Base-by-base conservation (phyloP, 2,113 vertebrate species). In the Speoplatyrhinus poulsoni region DNA sequence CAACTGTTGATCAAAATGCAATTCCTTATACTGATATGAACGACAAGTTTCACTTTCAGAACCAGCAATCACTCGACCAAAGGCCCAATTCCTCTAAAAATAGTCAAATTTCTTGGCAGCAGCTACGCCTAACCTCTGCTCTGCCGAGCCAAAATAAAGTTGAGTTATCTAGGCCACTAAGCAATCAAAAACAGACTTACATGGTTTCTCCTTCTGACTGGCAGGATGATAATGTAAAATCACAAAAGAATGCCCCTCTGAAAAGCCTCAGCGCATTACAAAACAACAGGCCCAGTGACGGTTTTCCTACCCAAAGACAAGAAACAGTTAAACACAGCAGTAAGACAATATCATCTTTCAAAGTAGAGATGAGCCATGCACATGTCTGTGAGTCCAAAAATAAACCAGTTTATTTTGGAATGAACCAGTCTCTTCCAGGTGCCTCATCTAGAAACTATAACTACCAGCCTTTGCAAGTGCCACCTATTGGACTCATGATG, bases 101-200 rank as follows among this genome's bases (percentile, higher is more conserved):
- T 54, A 80, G 87, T 82, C 87, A 93, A 47, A 79, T 95, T 79
- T 82, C 94, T 66, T 98, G 97, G 97, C 92, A 96, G 80, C 95
- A 95, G 47, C 91, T 92, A 52, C 93, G 92, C 62, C 88, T 93
- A 77, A 9, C 87, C 57, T 69, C 94, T 8, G 65, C 92, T 0
- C 12, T 93, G 84, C 88, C 94, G 0, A 70, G 73, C 77, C 93
- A 94, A 83, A 94, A 90, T 79, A 84, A 85, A 77, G 88, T 94
- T 3, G 94, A 98, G 73, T 81, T 96, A 76, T 89, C 94, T 0
- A 92, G 93, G 73, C 94, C 86, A 81, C 83, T 94, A 65, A 92
- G 82, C 75, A 92, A 88, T 87, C 95, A 95, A 79, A 95, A 95
- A 83, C 69, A 93, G 62, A 79, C 93, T 19, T 96, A 95, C 79